phyloP scores from a whole-genome alignment of 1,140 invertebrate genomes.

The Drosophila fuyamai region DNA sequence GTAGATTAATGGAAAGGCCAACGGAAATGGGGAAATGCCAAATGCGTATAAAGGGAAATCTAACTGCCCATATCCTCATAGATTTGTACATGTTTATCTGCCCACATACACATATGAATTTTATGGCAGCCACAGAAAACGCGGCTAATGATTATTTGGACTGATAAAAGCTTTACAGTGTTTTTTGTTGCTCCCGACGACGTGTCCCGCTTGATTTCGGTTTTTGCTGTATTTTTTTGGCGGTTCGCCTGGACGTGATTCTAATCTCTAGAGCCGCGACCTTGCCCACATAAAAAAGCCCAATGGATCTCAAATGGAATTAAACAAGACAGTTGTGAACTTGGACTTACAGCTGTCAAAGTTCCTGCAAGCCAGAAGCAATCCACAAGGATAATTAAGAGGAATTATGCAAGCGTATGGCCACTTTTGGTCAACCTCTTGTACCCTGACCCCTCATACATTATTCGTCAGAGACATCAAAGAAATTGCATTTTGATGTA shows the following conservation, averaged over 20 bases:
- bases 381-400: conserved; percentile 49
- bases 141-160: conserved; percentile 63
- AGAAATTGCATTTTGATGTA: conserved; percentile 59
- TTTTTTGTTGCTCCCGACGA: conserved; percentile 49
- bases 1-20: conserved; percentile 1
- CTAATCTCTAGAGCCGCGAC: conserved; percentile 50
- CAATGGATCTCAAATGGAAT: conserved; percentile 22
- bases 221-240: conserved; percentile 21
- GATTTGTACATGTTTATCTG: conserved; percentile 6
- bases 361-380: conserved; percentile 13
- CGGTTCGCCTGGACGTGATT: conserved; percentile 53
- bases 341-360: conserved; percentile 48
- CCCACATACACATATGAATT: conserved; percentile 16
- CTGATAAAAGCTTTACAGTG: conserved; percentile 77
- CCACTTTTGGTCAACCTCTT: conserved; percentile 26
- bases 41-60: conserved; percentile 32
- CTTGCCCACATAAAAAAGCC: conserved; percentile 23
- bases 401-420: conserved; percentile 35
- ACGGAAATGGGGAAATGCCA: conserved; percentile 29
- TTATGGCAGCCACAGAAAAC: conserved; percentile 42
- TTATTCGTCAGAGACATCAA: conserved; percentile 60
- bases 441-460: conserved; percentile 12
- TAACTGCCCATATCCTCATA: conserved; percentile 9
- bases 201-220: conserved; percentile 45
- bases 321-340: conserved; percentile 14